Evolutionary conservation across 2,888 invertebrate species (phyloP).

Genomic region (Carpatolechia fugitivella): DNA sequence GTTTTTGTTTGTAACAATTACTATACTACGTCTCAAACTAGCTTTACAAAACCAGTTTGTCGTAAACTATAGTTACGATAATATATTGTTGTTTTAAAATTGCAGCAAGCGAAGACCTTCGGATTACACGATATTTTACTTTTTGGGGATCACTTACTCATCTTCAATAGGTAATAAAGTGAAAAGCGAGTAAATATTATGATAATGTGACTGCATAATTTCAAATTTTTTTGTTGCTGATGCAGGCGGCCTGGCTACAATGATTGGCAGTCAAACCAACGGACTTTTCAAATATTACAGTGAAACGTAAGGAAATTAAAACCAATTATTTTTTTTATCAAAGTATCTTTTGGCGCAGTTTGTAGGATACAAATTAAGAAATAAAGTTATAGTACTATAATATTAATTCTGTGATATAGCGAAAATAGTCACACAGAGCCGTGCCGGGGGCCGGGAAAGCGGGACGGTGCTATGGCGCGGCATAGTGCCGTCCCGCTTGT

Average conservation of each 20-base stretch:
- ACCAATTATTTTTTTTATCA: not conserved
- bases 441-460: too few species aligned
- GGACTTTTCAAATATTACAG: slow-evolving; percentile 53
- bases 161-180: slow-evolving; percentile 50
- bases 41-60: too few species aligned
- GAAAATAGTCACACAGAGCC: too few species aligned
- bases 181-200: not conserved
- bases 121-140: slow-evolving; percentile 59
- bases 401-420: too few species aligned
- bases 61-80: too few species aligned
- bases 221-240: slow-evolving; percentile 7
- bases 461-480: too few species aligned
- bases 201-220: not conserved
- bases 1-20: too few species aligned
- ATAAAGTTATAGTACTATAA: too few species aligned
- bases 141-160: slow-evolving; percentile 62
- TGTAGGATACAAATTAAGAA: too few species aligned
- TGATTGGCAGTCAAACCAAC: slow-evolving; percentile 53
- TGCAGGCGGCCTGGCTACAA: slow-evolving; percentile 48
- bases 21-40: too few species aligned
- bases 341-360: too few species aligned
- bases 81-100: slow-evolving; percentile 23
- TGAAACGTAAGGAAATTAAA: slow-evolving; percentile 46
- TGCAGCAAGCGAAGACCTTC: slow-evolving; percentile 52
- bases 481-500: too few species aligned